Conservation (phyloP, 2,888 invertebrate genomes). For the Parnassius mnemosyne region DNA sequence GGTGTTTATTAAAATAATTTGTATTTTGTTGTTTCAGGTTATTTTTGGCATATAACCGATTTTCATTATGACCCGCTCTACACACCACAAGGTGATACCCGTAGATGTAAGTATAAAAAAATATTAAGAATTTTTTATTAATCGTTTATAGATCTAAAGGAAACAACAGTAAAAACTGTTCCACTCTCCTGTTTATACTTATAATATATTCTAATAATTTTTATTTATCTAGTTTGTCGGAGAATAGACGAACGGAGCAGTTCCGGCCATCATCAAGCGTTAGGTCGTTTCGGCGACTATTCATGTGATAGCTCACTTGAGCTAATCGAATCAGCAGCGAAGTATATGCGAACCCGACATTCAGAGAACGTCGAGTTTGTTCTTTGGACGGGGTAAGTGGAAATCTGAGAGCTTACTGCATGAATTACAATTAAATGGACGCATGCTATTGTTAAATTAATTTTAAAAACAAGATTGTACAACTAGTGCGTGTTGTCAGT, state of each 20-base stretch:
- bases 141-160: neutral
- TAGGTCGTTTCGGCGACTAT: conserved; percentile 81
- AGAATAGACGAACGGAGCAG: conserved; percentile 81
- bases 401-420: too few species aligned
- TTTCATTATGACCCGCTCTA: conserved; percentile 94
- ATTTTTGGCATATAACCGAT: conserved; percentile 97
- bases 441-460: too few species aligned
- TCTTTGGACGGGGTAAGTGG: conserved; percentile 94
- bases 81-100: conserved; percentile 87
- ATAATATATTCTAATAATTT: neutral
- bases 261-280: conserved; percentile 79
- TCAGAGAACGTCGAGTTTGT: conserved; percentile 95
- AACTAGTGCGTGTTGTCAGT: too few species aligned
- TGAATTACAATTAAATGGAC: too few species aligned
- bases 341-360: conserved; percentile 91
- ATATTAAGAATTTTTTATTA: neutral
- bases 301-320: conserved; percentile 94
- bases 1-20: neutral
- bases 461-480: too few species aligned
- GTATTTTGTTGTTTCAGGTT: conserved; percentile 85
- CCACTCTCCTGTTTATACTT: too few species aligned
- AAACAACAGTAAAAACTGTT: neutral
- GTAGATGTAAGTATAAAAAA: conserved; percentile 84
- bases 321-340: conserved; percentile 92
- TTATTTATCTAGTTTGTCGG: conserved; percentile 77